A percentile compares a stretch with the other conserved stretches of the same genome.
These are phyloP conservation scores for Mantis religiosa DNA, from an alignment of 2,888 invertebrate species.

Conservation along the genomic window DNA sequence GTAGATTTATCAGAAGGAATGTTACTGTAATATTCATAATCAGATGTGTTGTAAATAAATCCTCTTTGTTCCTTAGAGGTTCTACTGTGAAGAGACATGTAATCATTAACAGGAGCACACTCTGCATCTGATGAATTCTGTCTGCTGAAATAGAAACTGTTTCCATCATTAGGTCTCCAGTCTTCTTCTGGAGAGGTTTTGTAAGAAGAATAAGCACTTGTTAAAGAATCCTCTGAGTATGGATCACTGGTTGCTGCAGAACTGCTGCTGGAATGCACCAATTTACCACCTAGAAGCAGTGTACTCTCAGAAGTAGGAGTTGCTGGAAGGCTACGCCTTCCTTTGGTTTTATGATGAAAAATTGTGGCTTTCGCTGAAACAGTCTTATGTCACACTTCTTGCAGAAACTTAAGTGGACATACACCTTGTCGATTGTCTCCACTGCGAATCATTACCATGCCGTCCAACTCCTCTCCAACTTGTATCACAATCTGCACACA, in stretches of 20 bases:
- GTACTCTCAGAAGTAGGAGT: not conserved
- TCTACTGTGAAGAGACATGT: not conserved
- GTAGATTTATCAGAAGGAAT: not conserved
- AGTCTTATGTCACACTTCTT: conserved; percentile 76
- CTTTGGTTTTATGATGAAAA: not conserved
- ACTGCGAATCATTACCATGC: conserved; percentile 89
- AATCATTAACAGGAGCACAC: not conserved
- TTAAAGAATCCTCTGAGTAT: not conserved
- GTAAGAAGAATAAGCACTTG: not conserved
- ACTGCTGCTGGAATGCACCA: not conserved
- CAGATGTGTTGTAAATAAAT: not conserved
- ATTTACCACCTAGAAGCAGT: not conserved
- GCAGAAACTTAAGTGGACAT: conserved; percentile 90
- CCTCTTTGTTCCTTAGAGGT: not conserved
- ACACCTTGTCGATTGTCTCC: conserved; percentile 90
- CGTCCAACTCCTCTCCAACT: conserved; percentile 86
- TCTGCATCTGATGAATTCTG: not conserved
- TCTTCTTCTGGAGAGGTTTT: not conserved
- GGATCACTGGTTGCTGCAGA: not conserved
- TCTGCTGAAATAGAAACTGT: not conserved
- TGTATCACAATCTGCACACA: conserved; percentile 73
- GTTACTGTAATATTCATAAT: not conserved
- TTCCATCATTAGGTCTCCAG: not conserved
- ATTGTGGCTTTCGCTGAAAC: not conserved
- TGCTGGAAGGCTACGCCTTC: not conserved